These are phyloP conservation scores for Aurelia aurita DNA, from an alignment of 30 jellyfish, hydroid and myxozoan genomes.

Conservation along the genomic window DNA sequence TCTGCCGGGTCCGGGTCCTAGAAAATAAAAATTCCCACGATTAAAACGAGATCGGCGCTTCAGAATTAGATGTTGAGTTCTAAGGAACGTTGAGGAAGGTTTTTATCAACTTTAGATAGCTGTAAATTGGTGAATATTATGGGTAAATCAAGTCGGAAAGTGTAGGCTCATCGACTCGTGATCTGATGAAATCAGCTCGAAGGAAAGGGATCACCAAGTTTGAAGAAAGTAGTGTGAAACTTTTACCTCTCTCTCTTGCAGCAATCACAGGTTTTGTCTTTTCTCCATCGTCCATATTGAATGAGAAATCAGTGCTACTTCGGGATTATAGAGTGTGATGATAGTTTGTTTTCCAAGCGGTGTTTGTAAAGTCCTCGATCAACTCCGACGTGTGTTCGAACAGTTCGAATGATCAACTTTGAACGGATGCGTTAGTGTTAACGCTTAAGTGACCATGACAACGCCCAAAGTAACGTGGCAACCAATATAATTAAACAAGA, in stretches of 20 bases:
- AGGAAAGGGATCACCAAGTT: too few relatives aligned
- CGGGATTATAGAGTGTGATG: not conserved
- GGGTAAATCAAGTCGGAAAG: too few relatives aligned
- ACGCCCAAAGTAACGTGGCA: slow-evolving; percentile 19
- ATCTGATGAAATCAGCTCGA: not conserved
- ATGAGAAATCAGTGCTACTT: slow-evolving; percentile 13
- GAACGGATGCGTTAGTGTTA: slow-evolving; percentile 28
- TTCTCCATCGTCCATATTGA: slow-evolving; percentile 62
- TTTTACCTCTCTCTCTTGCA: slow-evolving; percentile 93
- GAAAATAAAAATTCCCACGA: slow-evolving; percentile 1
- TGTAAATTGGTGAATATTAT: too few relatives aligned
- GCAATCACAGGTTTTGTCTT: slow-evolving; percentile 79
- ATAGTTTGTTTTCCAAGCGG: not conserved
- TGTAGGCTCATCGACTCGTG: not conserved
- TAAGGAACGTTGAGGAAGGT: too few relatives aligned
- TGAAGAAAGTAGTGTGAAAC: not conserved
- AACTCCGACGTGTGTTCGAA: too few relatives aligned
- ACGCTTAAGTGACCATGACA: slow-evolving; percentile 34
- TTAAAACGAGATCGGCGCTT: too few relatives aligned
- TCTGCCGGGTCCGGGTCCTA: slow-evolving; percentile 99
- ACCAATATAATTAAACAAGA: not conserved
- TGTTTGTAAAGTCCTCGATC: not conserved
- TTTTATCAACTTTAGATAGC: too few relatives aligned
- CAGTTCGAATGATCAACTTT: slow-evolving; percentile 7
- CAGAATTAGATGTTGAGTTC: too few relatives aligned